These are phyloP conservation scores for Psilopogon haemacephalus DNA, from an alignment of 2,113 vertebrate species.

Conservation along the genomic window DNA sequence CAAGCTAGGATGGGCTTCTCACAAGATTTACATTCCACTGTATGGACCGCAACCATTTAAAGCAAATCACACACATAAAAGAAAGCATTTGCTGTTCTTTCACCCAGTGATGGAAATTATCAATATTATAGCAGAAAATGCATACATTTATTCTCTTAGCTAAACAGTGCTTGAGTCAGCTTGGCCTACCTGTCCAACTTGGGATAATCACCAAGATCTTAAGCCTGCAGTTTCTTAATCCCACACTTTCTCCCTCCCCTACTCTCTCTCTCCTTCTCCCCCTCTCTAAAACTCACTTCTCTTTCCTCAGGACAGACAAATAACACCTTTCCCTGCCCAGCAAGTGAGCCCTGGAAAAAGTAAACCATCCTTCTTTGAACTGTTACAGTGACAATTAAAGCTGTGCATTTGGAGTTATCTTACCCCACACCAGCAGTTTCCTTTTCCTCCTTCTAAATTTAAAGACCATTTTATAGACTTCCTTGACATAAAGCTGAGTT, in stretches of 20 bases:
- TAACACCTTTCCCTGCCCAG: background rate
- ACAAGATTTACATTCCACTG: background rate
- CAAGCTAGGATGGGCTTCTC: background rate
- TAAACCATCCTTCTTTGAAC: background rate
- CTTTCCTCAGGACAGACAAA: background rate
- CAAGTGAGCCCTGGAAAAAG: background rate
- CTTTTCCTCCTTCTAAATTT: background rate
- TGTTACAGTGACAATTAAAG: slow-evolving; percentile 1
- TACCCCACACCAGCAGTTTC: background rate
- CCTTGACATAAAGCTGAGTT: slow-evolving; percentile 31
- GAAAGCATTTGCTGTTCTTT: background rate
- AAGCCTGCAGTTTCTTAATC: background rate
- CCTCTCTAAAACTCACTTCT: background rate
- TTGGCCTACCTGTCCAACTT: background rate
- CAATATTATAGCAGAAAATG: background rate
- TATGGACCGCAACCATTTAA: background rate
- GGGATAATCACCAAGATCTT: background rate
- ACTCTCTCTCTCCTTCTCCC: background rate
- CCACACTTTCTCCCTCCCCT: background rate
- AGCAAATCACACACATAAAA: background rate
- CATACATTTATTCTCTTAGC: background rate
- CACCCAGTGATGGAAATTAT: background rate
- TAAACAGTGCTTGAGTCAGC: fast-evolving
- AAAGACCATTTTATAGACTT: slow-evolving; percentile 14
- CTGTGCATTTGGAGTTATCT: background rate